These are phyloP conservation scores for Pantherophis vulpinus DNA, from an alignment of 2,797 vertebrate genomes.

Conservation along the genomic window DNA sequence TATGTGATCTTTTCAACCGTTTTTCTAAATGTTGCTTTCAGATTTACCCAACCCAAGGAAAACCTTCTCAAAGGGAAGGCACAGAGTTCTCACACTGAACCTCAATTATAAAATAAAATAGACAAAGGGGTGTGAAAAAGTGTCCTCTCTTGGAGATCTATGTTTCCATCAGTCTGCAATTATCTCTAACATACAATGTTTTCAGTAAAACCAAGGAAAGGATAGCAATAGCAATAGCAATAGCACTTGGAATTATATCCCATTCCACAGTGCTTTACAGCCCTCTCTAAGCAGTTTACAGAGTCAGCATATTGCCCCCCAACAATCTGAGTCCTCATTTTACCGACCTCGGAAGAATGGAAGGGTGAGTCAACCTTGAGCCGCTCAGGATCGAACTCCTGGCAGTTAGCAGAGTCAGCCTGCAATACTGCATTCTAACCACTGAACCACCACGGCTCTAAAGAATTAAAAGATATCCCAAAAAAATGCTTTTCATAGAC, in stretches of 20 bases:
- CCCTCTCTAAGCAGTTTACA: background rate
- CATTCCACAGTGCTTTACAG: background rate
- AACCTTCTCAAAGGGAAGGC: background rate
- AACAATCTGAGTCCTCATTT: background rate
- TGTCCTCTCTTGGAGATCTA: background rate
- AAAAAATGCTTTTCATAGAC: background rate
- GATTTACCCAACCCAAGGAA: background rate
- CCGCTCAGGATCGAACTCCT: background rate
- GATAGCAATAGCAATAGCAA: background rate
- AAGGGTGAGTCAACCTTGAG: background rate
- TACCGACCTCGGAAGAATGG: background rate
- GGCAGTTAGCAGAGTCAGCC: background rate
- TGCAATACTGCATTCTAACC: background rate
- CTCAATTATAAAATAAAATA: background rate
- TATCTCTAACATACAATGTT: background rate
- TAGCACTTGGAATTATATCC: background rate
- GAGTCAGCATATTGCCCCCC: background rate
- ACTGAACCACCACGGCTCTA: background rate
- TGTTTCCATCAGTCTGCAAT: background rate
- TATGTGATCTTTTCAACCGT: background rate
- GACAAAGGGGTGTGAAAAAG: background rate
- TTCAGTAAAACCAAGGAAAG: background rate
- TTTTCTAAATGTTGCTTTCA: background rate
- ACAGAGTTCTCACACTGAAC: background rate
- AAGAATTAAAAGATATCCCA: background rate